These are phyloP conservation scores for Danio jaintianensis DNA, from an alignment of 2,797 vertebrate genomes.

Conservation along the genomic window DNA sequence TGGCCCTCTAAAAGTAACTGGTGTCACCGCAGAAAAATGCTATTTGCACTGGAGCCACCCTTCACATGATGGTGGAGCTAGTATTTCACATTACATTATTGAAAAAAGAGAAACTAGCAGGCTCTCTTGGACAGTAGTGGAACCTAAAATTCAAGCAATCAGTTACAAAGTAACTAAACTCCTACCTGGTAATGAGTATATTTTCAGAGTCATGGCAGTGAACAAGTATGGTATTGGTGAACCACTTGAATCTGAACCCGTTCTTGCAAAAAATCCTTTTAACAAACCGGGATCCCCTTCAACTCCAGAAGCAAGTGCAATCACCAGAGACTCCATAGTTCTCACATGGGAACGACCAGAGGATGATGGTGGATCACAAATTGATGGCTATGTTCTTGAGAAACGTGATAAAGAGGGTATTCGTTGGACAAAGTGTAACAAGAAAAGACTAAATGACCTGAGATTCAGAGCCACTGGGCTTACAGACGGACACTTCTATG, in stretches of 20 bases:
- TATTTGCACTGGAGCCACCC: slow-evolving; percentile 91
- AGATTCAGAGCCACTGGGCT: slow-evolving; percentile 93
- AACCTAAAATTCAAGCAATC: slow-evolving; percentile 88
- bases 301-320: slow-evolving; percentile 83
- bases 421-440: slow-evolving; percentile 96
- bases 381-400: slow-evolving; percentile 90
- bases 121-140: slow-evolving; percentile 92
- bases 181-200: slow-evolving; percentile 94
- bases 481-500: slow-evolving; percentile 90
- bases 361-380: slow-evolving; percentile 92
- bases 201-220: slow-evolving; percentile 95
- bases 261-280: slow-evolving; percentile 92
- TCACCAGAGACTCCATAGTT: slow-evolving; percentile 89
- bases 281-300: slow-evolving; percentile 90
- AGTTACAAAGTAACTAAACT: slow-evolving; percentile 93
- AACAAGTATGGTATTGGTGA: slow-evolving; percentile 97
- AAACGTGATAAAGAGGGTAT: slow-evolving; percentile 97
- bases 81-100: slow-evolving; percentile 92
- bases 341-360: slow-evolving; percentile 94
- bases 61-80: slow-evolving; percentile 92
- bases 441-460: slow-evolving; percentile 90
- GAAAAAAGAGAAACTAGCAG: slow-evolving; percentile 96
- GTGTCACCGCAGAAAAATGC: slow-evolving; percentile 91
- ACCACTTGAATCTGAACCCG: slow-evolving; percentile 90
- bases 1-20: slow-evolving; percentile 87